Conservation (phyloP, 2,888 invertebrate genomes). For the Elegia similella region DNA sequence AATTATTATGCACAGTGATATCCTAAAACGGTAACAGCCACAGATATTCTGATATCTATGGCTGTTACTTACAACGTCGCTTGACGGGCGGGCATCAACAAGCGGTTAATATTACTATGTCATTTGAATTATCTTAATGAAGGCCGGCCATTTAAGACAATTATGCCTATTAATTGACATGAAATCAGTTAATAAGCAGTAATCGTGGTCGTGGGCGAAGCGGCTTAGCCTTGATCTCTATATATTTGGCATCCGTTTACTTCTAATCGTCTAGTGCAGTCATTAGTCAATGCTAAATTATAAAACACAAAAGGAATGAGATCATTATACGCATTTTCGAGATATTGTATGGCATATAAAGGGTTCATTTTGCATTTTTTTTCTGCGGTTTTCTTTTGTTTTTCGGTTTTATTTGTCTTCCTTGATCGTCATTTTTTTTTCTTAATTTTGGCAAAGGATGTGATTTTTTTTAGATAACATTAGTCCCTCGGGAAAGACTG, state of each 20-base stretch:
- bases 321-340: neutral
- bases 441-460: too few relatives aligned
- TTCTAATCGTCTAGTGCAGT: neutral
- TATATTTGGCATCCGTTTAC: conserved; percentile 15
- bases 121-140: conserved; percentile 37
- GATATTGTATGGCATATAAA: neutral
- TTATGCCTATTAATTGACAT: conserved; percentile 50
- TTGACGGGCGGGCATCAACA: neutral
- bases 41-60: neutral
- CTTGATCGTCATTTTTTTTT: too few relatives aligned
- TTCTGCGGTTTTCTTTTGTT: neutral
- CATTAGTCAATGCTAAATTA: neutral
- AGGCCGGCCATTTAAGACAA: conserved; percentile 44
- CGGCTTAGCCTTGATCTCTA: conserved; percentile 50
- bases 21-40: neutral
- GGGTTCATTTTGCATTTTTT: neutral
- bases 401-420: neutral
- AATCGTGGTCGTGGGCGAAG: conserved; percentile 51
- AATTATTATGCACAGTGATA: conserved; percentile 11
- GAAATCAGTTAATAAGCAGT: conserved; percentile 54
- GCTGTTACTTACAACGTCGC: neutral
- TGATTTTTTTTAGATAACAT: too few relatives aligned
- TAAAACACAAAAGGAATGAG: neutral
- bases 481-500: too few relatives aligned
- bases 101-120: conserved; percentile 14